Percentiles rank a stretch among this genome's conserved stretches.
Conservation (phyloP, 1,140 invertebrate species). For the Agrypnia vestita region DNA sequence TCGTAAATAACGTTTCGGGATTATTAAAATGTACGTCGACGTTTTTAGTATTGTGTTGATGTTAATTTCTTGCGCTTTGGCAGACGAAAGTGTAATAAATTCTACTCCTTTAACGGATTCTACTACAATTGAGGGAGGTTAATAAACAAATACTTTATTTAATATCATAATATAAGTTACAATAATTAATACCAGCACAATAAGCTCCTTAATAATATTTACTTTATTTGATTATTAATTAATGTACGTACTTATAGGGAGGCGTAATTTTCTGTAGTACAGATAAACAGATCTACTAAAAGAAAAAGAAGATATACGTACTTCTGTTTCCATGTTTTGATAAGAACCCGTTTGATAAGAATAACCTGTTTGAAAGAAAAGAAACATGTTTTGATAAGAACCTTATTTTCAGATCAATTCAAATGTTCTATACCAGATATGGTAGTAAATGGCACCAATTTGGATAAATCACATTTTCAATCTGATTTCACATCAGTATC, state of each 20-base stretch:
- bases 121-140: conserved; percentile 10
- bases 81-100: background rate
- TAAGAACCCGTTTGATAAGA: too few species aligned
- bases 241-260: too few species aligned
- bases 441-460: conserved; percentile 65
- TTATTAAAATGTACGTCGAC: background rate
- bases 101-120: conserved; percentile 8
- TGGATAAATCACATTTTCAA: conserved; percentile 68
- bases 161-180: background rate
- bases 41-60: background rate
- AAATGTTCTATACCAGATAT: conserved; percentile 71
- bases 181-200: background rate
- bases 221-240: too few species aligned
- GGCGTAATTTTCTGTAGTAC: too few species aligned
- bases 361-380: too few species aligned
- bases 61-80: background rate
- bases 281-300: too few species aligned
- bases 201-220: too few species aligned
- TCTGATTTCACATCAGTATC: conserved; percentile 70
- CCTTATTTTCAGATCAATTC: conserved; percentile 67
- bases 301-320: too few species aligned
- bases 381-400: background rate
- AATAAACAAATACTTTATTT: background rate
- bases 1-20: too few species aligned
- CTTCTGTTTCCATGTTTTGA: too few species aligned